Base-by-base conservation (phyloP, 37 sponge, comb jelly and placozoan species). In the Bolinopsis microptera region DNA sequence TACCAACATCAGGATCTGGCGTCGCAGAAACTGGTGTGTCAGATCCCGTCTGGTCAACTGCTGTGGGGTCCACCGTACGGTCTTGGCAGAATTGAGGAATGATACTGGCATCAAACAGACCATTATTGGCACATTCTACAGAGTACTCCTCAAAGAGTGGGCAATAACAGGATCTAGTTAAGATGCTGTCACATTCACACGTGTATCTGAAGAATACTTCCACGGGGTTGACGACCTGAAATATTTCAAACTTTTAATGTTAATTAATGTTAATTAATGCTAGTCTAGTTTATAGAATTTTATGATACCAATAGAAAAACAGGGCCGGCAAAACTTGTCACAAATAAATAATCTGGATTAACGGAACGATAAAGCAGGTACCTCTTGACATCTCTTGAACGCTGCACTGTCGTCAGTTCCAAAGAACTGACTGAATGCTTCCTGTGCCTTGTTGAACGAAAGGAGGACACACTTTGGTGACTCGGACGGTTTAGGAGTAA, bases 181-280 rank as follows among this genome's bases (percentile, higher is more conserved):
- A 30, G 26, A 48, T 0, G 90, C 18, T n/a, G 40, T 0, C 16
- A 27, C 90, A 86, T 1, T 13, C 25, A 86, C 90, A 86, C n/a
- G 90, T 86, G 90, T 86, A 86, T 3, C 24, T 40, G 48, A 86
- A 40, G 90, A 86, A 86, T 41, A 41, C 90, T 77, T 1, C 5
- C 33, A 21, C 18, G 36, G 74, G 80, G 36, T 77, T 18, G 5
- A 77, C 36, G 9, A 27, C 32, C 80, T 77, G 80, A 70, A 22
- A 70, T 5, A 70, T 48, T n/a, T n/a, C n/a, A n/a, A n/a, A n/a
- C n/a, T n/a, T n/a, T n/a, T n/a, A n/a, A n/a, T n/a, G n/a, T n/a
- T n/a, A n/a, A n/a, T n/a, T n/a, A n/a, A n/a, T n/a, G n/a, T n/a
- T n/a, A n/a, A n/a, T n/a, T n/a, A n/a, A n/a, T n/a, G n/a, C n/a